Evolutionary conservation across 2,797 vertebrate genomes (phyloP), one percentile per base, ranked within the genome.

Genomic region (Rhadinocentrus ornatus): DNA sequence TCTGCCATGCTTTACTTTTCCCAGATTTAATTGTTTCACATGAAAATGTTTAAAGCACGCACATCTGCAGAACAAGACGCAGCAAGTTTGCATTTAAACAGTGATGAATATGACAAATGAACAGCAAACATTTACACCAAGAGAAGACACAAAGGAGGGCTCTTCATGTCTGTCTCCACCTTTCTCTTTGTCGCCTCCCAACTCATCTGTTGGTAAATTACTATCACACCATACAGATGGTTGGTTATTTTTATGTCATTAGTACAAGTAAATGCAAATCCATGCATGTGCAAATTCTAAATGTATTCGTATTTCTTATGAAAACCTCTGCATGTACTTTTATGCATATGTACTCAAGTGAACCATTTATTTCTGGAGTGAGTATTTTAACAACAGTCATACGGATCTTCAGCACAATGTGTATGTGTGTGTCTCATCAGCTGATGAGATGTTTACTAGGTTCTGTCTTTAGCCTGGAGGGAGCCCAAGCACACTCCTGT

Each of bases 401-500:
- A 66, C 71, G 81, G 75, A 73, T 80, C 78, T 77, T 82, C 64
- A 64, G 75, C 78, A 41, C 29, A 35, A 35, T 66, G 71, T 80
- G 52, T 67, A 65, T 75, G 78, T 70, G 80, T 83, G 83, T 86
- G 86, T 91, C 86, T 94, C 92, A 94, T 94, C 92, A 95, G 92
- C 91, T 94, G 94, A 93, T 92, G 91, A 94, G 93, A 86, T 94
- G 94, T 94, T 95, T 95, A 94, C 93, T 87, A 80, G 90, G 75
- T 86, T 91, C 90, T 90, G 89, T 91, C 90, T 94, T 88, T 94
- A 93, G 94, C 94, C 94, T 94, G 92, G 94, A 94, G 94, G 93
- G 92, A 93, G 93, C 94, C 93, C 75, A 73, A 89, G 85, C 90
- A 87, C 81, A 85, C 80, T 82, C 74, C 59, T 72, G 88, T 89